phyloP scores from a whole-genome alignment of 2,113 vertebrate genomes.

The Pitta sordida region DNA sequence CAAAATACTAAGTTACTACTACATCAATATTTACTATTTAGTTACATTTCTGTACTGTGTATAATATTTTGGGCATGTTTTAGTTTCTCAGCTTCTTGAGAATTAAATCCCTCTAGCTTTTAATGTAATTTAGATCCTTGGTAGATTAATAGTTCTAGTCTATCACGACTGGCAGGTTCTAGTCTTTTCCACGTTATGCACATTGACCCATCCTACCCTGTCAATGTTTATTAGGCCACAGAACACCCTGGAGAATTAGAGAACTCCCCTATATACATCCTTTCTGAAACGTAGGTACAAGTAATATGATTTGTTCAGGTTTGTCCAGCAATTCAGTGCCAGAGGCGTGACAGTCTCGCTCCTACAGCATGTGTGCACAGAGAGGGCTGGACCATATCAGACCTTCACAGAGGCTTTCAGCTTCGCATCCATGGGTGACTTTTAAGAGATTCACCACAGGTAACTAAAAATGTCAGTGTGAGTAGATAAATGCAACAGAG shows the following conservation, averaged over 20 bases:
- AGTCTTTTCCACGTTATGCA: background rate
- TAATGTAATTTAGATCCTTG: background rate
- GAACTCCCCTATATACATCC: background rate
- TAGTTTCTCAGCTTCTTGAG: background rate
- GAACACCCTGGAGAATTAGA: background rate
- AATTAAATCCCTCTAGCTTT: background rate
- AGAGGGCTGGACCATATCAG: background rate
- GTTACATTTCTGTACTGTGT: background rate
- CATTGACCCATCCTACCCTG: background rate
- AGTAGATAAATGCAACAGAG: background rate
- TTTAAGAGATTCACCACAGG: background rate
- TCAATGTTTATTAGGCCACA: background rate
- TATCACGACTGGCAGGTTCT: background rate
- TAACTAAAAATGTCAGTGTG: background rate
- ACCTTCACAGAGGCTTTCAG: background rate
- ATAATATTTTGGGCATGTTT: background rate
- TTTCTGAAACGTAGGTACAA: background rate
- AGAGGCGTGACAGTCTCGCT: background rate
- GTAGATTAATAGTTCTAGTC: background rate
- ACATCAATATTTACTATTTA: background rate
- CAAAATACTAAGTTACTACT: background rate
- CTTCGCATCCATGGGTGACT: background rate
- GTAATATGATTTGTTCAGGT: background rate
- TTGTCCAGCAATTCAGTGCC: background rate
- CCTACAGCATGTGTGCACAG: background rate